Conservation (phyloP, 2,888 invertebrate genomes). For the Chesias legatella region DNA sequence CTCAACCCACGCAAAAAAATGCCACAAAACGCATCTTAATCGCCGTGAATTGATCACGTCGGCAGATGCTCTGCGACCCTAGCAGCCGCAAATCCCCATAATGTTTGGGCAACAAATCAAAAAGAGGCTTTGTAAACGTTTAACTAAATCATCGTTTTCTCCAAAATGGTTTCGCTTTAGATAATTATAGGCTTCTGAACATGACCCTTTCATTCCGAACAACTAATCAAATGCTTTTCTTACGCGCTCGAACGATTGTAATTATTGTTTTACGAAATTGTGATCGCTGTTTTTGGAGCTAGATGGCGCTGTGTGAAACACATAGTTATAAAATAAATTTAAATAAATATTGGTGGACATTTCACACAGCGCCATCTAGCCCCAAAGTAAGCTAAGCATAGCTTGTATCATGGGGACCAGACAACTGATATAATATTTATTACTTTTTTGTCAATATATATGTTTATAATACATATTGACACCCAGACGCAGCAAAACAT, state of each 20-base stretch:
- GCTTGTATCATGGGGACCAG: no score
- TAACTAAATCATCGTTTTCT: slow-evolving; percentile 75
- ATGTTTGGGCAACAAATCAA: slow-evolving; percentile 74
- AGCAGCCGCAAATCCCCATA: slow-evolving; percentile 39
- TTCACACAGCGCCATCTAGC: no score
- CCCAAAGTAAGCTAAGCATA: no score
- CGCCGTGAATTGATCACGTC: slow-evolving; percentile 1
- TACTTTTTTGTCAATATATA: no score
- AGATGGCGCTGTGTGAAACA: no score
- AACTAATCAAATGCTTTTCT: slow-evolving; percentile 54
- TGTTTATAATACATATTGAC: no score
- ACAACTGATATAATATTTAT: no score
- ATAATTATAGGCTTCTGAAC: slow-evolving; percentile 71
- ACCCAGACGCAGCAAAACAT: no score
- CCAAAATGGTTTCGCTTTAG: slow-evolving; percentile 70
- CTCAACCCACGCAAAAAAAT: no score
- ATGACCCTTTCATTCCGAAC: slow-evolving; percentile 49
- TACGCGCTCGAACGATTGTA: slow-evolving; percentile 24
- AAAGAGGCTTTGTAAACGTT: slow-evolving; percentile 68
- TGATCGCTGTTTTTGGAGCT: slow-evolving; percentile 1
- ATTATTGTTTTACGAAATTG: slow-evolving; percentile 5
- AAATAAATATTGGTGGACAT: no score
- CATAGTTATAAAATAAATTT: no score
- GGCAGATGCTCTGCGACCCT: slow-evolving; percentile 29
- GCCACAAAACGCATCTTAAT: slow-evolving; percentile 5